Evolutionary conservation across 1,140 invertebrate genomes (phyloP).

Genomic region (Drosophila simulans): DNA sequence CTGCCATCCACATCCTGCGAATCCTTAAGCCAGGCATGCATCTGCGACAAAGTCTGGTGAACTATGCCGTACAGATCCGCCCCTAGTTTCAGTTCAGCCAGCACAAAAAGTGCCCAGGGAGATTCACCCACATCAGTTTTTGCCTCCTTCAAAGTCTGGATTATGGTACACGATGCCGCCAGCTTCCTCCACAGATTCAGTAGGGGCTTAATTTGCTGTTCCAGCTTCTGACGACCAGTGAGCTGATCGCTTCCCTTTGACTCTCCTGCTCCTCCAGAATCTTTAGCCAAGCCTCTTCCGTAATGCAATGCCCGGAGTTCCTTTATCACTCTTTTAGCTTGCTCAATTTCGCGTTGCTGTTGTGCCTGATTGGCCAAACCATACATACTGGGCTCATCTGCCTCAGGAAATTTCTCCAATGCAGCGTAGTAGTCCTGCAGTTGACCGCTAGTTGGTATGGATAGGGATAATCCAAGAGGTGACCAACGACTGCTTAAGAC

Average conservation of each 20-base stretch:
- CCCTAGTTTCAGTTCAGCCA: constrained; percentile 64
- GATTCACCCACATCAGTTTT: constrained; percentile 85
- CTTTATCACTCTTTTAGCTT: constrained; percentile 62
- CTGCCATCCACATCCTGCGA: constrained; percentile 42
- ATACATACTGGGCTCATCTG: constrained; percentile 90
- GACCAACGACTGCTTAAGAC: constrained; percentile 87
- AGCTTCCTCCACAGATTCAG: constrained; percentile 92
- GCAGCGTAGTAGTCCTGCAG: constrained; percentile 88
- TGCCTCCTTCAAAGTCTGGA: constrained; percentile 46
- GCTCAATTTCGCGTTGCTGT: constrained; percentile 65
- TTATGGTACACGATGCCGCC: constrained; percentile 83
- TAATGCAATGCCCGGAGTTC: constrained; percentile 71
- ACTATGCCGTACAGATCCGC: constrained; percentile 59
- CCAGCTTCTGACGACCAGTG: constrained; percentile 78
- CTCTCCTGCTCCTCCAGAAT: not conserved
- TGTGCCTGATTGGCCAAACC: constrained; percentile 88
- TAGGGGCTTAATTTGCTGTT: constrained; percentile 88
- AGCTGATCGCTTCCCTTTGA: not conserved
- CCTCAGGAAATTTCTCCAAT: constrained; percentile 88
- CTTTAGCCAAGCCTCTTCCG: constrained; percentile 21
- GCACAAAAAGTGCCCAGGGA: constrained; percentile 86
- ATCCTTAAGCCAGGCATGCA: constrained; percentile 68
- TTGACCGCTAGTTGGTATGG: constrained; percentile 85
- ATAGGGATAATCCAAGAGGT: constrained; percentile 86
- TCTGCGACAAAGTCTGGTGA: constrained; percentile 63